Evolutionary conservation across 2,113 vertebrate species (phyloP).

Genomic region (Aegotheles bennettii): DNA sequence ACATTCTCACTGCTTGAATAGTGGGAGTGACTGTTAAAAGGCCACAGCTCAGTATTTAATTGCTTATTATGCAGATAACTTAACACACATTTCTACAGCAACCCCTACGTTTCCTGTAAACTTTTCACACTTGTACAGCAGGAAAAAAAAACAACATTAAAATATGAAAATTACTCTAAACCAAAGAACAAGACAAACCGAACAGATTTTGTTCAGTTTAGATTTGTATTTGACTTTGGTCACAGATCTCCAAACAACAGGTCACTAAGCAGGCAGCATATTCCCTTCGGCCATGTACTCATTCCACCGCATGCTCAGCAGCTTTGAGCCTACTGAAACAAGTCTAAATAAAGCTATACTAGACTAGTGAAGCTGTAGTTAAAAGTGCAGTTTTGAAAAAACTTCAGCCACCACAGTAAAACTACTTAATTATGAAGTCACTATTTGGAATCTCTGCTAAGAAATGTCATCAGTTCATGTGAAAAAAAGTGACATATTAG

Average conservation of each 20-base stretch:
- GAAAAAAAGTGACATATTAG: background rate
- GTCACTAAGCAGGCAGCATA: background rate
- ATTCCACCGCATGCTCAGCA: background rate
- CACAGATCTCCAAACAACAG: background rate
- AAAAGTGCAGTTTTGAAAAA: background rate
- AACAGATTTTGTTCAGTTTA: background rate
- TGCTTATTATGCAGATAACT: background rate
- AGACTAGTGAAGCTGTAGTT: background rate
- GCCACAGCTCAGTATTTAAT: background rate
- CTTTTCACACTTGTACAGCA: background rate
- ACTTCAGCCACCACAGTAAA: background rate
- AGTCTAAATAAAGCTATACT: background rate
- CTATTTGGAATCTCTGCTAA: background rate
- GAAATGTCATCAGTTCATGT: background rate
- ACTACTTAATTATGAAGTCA: background rate
- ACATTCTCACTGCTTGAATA: background rate
- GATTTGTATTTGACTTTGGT: background rate
- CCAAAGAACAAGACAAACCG: accelerated
- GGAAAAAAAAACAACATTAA: background rate
- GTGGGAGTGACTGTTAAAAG: background rate
- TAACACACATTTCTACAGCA: background rate
- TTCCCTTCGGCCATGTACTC: background rate
- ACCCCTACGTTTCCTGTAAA: background rate
- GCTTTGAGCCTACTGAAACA: background rate
- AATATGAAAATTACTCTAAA: background rate